These are phyloP conservation scores for Drosophila affinis DNA, from an alignment of 2,888 invertebrate genomes.

Conservation along the genomic window DNA sequence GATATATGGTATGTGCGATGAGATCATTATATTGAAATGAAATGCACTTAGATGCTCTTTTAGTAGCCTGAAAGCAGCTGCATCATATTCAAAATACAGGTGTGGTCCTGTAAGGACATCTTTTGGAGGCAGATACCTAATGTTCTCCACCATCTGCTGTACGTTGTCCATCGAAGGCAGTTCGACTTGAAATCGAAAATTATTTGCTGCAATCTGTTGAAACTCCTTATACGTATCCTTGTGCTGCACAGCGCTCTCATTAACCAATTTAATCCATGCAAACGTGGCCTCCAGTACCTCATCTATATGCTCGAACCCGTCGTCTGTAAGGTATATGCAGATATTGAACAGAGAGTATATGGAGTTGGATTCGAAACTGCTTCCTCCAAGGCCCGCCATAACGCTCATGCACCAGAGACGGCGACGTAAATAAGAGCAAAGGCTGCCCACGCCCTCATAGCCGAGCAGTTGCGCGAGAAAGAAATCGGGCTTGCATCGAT, in stretches of 20 bases:
- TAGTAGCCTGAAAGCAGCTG: constrained; percentile 84
- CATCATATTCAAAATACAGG: constrained; percentile 90
- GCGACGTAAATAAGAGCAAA: constrained; percentile 89
- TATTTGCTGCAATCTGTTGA: constrained; percentile 89
- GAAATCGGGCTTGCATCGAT: constrained; percentile 84
- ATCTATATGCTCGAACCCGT: constrained; percentile 89
- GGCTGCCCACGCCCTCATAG: constrained; percentile 93
- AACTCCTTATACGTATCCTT: constrained; percentile 84
- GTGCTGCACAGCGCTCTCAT: constrained; percentile 64
- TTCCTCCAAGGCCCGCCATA: constrained; percentile 88
- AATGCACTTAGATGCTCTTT: constrained; percentile 73
- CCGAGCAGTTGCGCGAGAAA: constrained; percentile 92
- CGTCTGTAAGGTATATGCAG: constrained; percentile 90
- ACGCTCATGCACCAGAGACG: constrained; percentile 90
- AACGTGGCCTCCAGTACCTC: constrained; percentile 91
- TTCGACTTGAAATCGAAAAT: constrained; percentile 89
- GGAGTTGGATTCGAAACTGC: constrained; percentile 91
- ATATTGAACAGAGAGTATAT: constrained; percentile 91
- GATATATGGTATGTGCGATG: constrained; percentile 79
- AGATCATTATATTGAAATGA: constrained; percentile 83
- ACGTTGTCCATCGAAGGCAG: constrained; percentile 90
- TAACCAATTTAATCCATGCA: constrained; percentile 91
- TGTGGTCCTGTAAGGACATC: constrained; percentile 91
- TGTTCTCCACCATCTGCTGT: constrained; percentile 89
- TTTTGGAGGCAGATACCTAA: constrained; percentile 91